Percentiles rank a stretch among this genome's conserved stretches.
Evolutionary conservation across 2,113 vertebrate species (phyloP).

Genomic region (Cebidichthys violaceus): DNA sequence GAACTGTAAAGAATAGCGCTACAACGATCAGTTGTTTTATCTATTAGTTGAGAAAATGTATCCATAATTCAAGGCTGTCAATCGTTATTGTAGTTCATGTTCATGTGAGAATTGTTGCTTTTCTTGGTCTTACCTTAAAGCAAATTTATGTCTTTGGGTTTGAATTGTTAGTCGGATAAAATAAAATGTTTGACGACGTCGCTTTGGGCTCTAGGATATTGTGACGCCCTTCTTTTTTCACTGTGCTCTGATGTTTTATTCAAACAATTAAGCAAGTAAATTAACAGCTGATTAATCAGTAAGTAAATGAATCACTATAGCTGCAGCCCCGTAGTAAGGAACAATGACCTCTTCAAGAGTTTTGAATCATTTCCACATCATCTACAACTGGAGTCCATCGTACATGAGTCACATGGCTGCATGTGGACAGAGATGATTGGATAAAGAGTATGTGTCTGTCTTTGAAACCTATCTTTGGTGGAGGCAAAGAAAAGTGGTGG

Average conservation of each 20-base stretch:
- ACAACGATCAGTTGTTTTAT: background rate
- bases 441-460: conserved; percentile 44
- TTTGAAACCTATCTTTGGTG: conserved; percentile 28
- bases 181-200: background rate
- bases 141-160: background rate
- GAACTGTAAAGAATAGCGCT: background rate
- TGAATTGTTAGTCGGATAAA: background rate
- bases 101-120: background rate
- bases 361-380: background rate
- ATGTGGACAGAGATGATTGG: conserved; percentile 29
- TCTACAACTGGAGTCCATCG: conserved; percentile 14
- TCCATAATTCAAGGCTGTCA: background rate
- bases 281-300: background rate
- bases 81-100: background rate
- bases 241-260: background rate
- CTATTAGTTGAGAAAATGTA: conserved; percentile 3
- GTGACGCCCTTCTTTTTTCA: background rate
- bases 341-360: background rate
- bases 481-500: conserved; percentile 21
- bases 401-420: conserved; percentile 49
- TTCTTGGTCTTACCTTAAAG: background rate
- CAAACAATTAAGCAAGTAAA: background rate
- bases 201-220: background rate
- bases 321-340: background rate
- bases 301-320: background rate